These are phyloP conservation scores for Phylloscopus trochiloides DNA, from an alignment of 2,113 vertebrate genomes.

Conservation along the genomic window DNA sequence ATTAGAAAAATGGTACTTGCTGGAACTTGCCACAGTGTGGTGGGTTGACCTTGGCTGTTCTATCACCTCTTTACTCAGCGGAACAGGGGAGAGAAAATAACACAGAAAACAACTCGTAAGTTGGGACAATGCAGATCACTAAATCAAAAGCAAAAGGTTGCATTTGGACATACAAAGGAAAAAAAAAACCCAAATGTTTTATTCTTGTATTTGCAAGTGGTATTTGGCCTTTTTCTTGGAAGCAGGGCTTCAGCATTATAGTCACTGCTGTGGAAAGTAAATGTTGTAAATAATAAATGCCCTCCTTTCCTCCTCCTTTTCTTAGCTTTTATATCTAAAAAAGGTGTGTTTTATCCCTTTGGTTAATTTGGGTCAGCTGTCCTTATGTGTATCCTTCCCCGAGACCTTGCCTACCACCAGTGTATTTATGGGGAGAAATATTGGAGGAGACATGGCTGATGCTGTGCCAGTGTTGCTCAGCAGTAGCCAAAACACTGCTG, in stretches of 20 bases:
- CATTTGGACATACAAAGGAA: neutral
- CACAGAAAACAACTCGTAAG: fast-evolving
- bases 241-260: neutral
- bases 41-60: neutral
- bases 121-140: neutral
- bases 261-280: neutral
- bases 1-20: neutral
- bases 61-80: neutral
- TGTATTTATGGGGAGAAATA: neutral
- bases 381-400: neutral
- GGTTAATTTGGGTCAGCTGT: neutral
- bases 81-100: neutral
- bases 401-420: too few relatives aligned
- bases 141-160: neutral
- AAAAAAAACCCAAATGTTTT: neutral
- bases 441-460: too few relatives aligned
- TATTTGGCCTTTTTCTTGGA: neutral
- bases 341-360: neutral
- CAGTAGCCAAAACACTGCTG: neutral
- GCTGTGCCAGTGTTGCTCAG: neutral
- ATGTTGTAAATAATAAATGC: neutral
- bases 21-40: neutral
- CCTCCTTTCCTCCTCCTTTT: neutral
- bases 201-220: neutral
- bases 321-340: neutral